These are phyloP conservation scores for Euphonia xanthogaster DNA, from an alignment of 2,797 vertebrate species.

Conservation along the genomic window DNA sequence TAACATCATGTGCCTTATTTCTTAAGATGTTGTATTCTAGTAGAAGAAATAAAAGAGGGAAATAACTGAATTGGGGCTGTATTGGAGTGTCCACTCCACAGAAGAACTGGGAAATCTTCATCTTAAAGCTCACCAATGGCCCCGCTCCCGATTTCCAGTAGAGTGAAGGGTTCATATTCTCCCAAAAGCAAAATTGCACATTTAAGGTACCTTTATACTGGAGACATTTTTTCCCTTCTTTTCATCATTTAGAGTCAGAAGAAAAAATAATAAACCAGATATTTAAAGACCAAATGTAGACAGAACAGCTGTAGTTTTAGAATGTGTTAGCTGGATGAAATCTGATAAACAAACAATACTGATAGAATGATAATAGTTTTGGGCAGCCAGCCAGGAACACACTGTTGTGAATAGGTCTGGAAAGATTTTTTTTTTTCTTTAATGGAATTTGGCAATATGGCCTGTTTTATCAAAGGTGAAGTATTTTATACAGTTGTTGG, in stretches of 20 bases:
- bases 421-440: not conserved
- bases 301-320: conserved; percentile 17
- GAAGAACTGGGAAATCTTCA: not conserved
- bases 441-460: not conserved
- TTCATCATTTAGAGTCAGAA: not conserved
- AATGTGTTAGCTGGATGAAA: conserved; percentile 12
- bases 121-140: not conserved
- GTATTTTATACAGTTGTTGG: not conserved
- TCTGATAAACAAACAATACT: conserved; percentile 20
- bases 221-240: not conserved
- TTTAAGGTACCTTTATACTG: not conserved
- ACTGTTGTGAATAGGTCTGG: not conserved
- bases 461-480: not conserved
- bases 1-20: not conserved
- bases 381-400: not conserved
- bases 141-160: not conserved
- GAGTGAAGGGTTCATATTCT: not conserved
- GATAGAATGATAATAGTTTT: conserved; percentile 32
- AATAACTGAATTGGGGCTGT: not conserved
- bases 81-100: not conserved
- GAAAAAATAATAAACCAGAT: not conserved
- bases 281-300: not conserved
- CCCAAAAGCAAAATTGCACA: not conserved
- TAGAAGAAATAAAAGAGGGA: not conserved
- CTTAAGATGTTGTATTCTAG: not conserved